Conservation (phyloP, 2,888 invertebrate genomes). For the Acronicta alni region DNA sequence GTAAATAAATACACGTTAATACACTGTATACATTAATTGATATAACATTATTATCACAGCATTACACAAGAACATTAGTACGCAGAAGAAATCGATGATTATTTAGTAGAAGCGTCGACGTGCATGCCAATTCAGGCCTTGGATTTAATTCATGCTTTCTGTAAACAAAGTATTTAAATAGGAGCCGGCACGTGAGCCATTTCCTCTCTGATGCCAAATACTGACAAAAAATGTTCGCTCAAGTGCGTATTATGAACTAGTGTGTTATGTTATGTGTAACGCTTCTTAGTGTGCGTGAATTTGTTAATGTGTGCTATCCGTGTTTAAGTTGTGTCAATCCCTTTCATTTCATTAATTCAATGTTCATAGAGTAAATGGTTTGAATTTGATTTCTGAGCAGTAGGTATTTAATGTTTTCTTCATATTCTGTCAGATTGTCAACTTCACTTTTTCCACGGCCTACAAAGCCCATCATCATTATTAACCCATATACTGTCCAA, state of each 20-base stretch:
- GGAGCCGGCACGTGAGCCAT: neutral
- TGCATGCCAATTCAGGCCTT: constrained; percentile 29
- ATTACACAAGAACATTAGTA: constrained; percentile 27
- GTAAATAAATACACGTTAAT: neutral
- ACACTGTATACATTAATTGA: neutral
- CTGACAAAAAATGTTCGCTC: neutral
- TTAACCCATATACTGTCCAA: no score
- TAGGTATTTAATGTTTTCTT: no score
- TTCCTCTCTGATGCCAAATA: constrained; percentile 9
- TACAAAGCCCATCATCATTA: no score
- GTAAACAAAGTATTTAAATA: constrained; percentile 10
- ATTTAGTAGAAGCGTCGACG: constrained; percentile 2
- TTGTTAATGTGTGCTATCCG: neutral
- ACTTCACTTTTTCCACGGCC: no score
- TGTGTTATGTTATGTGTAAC: no score
- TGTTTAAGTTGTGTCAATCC: no score
- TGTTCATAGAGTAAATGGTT: no score
- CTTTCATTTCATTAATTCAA: no score
- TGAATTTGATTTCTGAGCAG: no score
- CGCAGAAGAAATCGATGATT: constrained; percentile 36
- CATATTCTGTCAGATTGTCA: no score
- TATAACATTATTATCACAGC: neutral
- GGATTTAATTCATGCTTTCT: constrained; percentile 29
- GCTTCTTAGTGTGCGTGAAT: neutral
- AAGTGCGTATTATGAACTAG: neutral